A percentile compares a stretch with the other conserved stretches of the same genome.
Conservation (phyloP, 1,140 invertebrate genomes). For the Macrobrachium rosenbergii region DNA sequence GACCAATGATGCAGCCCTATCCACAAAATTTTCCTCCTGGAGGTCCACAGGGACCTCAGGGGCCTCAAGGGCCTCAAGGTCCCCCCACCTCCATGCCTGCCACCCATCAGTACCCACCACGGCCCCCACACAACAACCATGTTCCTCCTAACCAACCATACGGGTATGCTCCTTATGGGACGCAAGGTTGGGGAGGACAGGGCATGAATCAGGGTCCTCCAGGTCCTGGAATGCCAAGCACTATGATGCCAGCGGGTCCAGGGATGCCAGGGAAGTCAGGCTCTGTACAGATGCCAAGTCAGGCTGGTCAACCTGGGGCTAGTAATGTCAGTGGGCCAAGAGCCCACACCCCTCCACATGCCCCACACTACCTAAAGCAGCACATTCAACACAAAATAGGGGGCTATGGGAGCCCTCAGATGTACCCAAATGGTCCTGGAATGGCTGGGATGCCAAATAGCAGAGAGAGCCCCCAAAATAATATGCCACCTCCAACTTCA, state of each 20-base stretch:
- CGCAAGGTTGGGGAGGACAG: conserved; percentile 61
- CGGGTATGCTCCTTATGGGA: conserved; percentile 64
- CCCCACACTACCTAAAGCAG: conserved; percentile 76
- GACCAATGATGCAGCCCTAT: conserved; percentile 69
- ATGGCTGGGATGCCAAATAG: conserved; percentile 67
- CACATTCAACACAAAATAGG: conserved; percentile 72
- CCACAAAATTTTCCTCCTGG: conserved; percentile 74
- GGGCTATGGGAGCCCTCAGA: conserved; percentile 60
- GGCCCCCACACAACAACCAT: conserved; percentile 74
- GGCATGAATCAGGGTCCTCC: conserved; percentile 63
- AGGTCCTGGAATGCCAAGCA: conserved; percentile 46
- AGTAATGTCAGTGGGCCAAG: conserved; percentile 66
- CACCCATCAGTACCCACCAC: conserved; percentile 71
- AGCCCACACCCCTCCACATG: conserved; percentile 65
- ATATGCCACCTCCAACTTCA: conserved; percentile 71
- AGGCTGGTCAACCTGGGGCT: conserved; percentile 65
- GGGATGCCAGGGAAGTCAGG: conserved; percentile 66
- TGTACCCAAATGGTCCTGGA: conserved; percentile 64
- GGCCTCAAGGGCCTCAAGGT: conserved; percentile 58
- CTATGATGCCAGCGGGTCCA: conserved; percentile 46
- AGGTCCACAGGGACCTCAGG: conserved; percentile 67
- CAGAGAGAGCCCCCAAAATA: conserved; percentile 77
- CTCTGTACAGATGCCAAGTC: conserved; percentile 67
- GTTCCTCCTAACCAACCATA: conserved; percentile 68
- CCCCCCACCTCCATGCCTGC: conserved; percentile 62